Evolutionary conservation across 2,888 invertebrate species (phyloP), one percentile per base, ranked within the genome.

Genomic region (Beris morrisii): DNA sequence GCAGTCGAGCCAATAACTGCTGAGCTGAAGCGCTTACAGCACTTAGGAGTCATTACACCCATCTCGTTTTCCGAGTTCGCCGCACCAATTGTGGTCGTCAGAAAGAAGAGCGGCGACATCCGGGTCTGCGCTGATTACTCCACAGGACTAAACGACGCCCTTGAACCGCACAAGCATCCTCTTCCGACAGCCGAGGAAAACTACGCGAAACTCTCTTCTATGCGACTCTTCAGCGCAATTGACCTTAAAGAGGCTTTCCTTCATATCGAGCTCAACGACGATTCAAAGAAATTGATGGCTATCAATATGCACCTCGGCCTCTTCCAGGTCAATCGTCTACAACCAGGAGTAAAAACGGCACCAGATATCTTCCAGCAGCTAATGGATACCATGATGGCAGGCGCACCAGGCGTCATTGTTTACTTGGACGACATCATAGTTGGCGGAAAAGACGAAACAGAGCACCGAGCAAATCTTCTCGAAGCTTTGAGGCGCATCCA

Each of bases 291-390:
- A 53, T 4, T 53, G 22, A 28, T 53, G 53, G 31, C 53, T 30
- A 53, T 55, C 31, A 55, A 55, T 13, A 55, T 31, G 31, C 55
- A 55, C 13, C n/a, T 31, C 4, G 55, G 55, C 12, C 30, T 55
- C 13, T 55, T 55, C 54, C 28, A 53, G n/a, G 28, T 55, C 12
- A 55, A 31, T 55, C 54, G 31, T n/a, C 28, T 28, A 12, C 54
- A 53, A 15, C 55, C 55, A 46, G 58, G 65, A 58, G 11, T 65
- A 28, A 65, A 65, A 52, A 11, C 38, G 22, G 65, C 58, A 13
- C 52, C 65, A 58, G 15, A 5, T 30, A 53, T 48, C 4, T 48
- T 5, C 31, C 54, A 53, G 31, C 30, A 5, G 22, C 38, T 66
- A 13, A 59, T 66, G 45, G 59, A 50, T 32, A 50, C 48, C 13